These are phyloP conservation scores for Spilarctia lutea DNA, from an alignment of 2,888 invertebrate species.

Conservation along the genomic window DNA sequence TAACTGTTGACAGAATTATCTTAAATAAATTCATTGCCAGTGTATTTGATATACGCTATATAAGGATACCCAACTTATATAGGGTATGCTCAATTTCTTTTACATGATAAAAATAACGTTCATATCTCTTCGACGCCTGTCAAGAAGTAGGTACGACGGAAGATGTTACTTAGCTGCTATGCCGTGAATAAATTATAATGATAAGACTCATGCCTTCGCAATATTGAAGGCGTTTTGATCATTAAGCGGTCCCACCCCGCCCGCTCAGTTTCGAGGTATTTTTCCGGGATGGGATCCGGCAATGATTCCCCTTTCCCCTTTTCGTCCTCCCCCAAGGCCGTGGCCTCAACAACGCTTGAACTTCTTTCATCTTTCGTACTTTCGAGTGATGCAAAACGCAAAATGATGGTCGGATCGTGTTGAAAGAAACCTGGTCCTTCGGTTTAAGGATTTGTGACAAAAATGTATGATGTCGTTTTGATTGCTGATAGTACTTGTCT, in stretches of 20 bases:
- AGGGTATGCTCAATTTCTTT: neutral
- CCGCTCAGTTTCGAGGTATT: conserved; percentile 69
- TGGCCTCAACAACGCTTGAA: conserved; percentile 68
- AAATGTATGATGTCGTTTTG: conserved; percentile 37
- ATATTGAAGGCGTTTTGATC: conserved; percentile 84
- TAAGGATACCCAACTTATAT: too few relatives aligned
- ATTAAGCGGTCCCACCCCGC: conserved; percentile 68
- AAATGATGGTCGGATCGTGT: conserved; percentile 58
- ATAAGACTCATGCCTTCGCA: conserved; percentile 79
- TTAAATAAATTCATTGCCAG: neutral
- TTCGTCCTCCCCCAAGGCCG: conserved; percentile 60
- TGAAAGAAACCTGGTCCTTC: conserved; percentile 47
- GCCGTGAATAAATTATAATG: conserved; percentile 84
- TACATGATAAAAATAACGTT: neutral
- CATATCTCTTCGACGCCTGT: conserved; percentile 10
- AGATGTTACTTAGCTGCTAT: conserved; percentile 65
- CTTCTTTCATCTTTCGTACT: conserved; percentile 75
- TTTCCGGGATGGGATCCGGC: conserved; percentile 66
- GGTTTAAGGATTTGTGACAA: conserved; percentile 35
- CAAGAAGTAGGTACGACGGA: conserved; percentile 38
- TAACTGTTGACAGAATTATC: neutral
- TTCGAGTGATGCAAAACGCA: conserved; percentile 62
- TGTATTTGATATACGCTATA: too few relatives aligned
- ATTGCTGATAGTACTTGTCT: conserved; percentile 40
- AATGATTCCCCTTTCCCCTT: conserved; percentile 66